Conservation (phyloP, 1,140 invertebrate genomes). For the Lepidurus apus region DNA sequence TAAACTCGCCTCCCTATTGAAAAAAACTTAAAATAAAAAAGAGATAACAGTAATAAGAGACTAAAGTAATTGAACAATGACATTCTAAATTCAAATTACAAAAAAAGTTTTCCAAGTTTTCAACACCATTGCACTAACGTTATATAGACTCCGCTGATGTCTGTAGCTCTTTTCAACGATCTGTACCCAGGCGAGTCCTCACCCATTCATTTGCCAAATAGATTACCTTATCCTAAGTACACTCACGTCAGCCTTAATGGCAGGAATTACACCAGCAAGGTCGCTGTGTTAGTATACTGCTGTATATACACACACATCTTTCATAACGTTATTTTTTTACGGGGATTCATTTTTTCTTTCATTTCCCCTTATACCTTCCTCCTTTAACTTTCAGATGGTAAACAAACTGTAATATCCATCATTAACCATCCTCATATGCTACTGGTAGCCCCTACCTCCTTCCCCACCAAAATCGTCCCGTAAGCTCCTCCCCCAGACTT, state of each 20-base stretch:
- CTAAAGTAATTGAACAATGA: too few species aligned
- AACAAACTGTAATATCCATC: not conserved
- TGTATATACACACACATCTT: not conserved
- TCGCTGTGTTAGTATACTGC: not conserved
- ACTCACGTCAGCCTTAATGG: slow-evolving; percentile 10
- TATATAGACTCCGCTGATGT: not conserved
- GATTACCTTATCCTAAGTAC: slow-evolving; percentile 18
- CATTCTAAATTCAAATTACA: too few species aligned
- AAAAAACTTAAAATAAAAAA: too few species aligned
- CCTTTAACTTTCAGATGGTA: not conserved
- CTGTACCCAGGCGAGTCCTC: slow-evolving; percentile 12
- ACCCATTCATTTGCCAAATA: slow-evolving; percentile 22
- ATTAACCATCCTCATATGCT: slow-evolving; percentile 8
- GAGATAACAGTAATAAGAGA: too few species aligned
- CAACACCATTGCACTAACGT: not conserved
- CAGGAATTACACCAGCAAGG: slow-evolving; percentile 18
- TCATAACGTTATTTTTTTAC: not conserved
- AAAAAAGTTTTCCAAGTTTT: too few species aligned
- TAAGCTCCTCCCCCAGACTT: not conserved
- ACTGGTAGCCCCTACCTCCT: not conserved
- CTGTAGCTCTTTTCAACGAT: not conserved
- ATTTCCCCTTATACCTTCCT: not conserved
- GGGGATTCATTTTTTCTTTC: not conserved
- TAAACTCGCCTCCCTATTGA: too few species aligned
- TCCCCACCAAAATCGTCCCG: not conserved